Percentiles rank a stretch among this genome's conserved stretches.
phyloP scores from a whole-genome alignment of 64 coral and sea anemone species.

The Catalaphyllia jardinei region DNA sequence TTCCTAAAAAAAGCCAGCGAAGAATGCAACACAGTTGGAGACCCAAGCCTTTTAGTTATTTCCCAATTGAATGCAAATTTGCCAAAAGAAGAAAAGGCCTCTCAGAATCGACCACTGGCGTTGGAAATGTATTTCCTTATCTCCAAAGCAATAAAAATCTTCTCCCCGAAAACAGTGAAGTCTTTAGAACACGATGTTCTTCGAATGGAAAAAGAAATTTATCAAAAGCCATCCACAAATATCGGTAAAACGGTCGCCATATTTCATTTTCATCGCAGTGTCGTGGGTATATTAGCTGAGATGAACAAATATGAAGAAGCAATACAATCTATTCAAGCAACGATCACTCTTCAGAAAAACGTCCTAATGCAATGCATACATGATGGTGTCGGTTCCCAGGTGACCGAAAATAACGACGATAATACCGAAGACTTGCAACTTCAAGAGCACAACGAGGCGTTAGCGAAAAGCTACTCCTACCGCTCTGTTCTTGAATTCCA shows the following conservation, averaged over 20 bases:
- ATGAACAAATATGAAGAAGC: conserved; percentile 2
- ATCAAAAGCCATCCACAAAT: neutral
- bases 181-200: neutral
- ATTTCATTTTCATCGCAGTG: neutral
- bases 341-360: neutral
- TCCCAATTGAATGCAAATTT: neutral
- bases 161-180: neutral
- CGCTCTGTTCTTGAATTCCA: neutral
- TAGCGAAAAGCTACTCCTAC: conserved; percentile 6
- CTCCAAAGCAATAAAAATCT: neutral
- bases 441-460: neutral
- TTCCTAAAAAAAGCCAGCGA: neutral
- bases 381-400: neutral
- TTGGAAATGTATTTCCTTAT: conserved; percentile 1
- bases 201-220: neutral
- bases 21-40: neutral
- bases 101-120: neutral
- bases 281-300: conserved; percentile 1
- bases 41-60: neutral
- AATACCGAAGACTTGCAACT: too few relatives aligned
- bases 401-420: too few relatives aligned
- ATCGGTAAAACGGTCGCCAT: neutral
- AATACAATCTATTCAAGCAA: neutral
- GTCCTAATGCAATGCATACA: neutral
- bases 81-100: neutral